Evolutionary conservation across 2,797 vertebrate genomes (phyloP).

Genomic region (Kryptopterus vitreolus): DNA sequence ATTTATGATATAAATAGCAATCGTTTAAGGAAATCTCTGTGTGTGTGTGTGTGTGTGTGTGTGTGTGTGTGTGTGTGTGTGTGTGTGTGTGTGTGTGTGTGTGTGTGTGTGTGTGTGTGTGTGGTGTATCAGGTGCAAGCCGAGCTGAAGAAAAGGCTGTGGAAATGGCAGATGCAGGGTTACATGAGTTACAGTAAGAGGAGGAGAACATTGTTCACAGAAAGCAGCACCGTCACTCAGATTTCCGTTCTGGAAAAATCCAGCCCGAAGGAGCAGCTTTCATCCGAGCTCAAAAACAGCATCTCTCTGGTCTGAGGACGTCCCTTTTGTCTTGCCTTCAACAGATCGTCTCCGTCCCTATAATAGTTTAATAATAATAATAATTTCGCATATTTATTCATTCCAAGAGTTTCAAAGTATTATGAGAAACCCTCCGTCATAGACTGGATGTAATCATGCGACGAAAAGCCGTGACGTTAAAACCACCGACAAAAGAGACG

Average conservation of each 20-base stretch:
- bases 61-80: constrained; percentile 19
- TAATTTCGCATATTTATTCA: neutral
- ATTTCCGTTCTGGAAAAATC: constrained; percentile 72
- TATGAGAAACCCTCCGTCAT: neutral
- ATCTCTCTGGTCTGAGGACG: constrained; percentile 73
- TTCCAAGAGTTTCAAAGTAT: neutral
- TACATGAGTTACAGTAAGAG: constrained; percentile 71
- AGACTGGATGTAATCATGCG: constrained; percentile 15
- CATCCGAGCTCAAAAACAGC: constrained; percentile 59
- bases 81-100: neutral
- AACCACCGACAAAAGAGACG: too few species aligned
- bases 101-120: constrained; percentile 16
- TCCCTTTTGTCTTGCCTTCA: neutral
- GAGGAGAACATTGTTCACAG: constrained; percentile 55
- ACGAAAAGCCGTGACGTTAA: too few species aligned
- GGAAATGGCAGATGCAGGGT: constrained; percentile 77
- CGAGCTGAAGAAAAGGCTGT: constrained; percentile 80
- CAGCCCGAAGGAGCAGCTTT: constrained; percentile 61
- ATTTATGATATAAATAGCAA: neutral
- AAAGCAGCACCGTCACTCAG: constrained; percentile 75
- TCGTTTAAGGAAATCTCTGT: neutral
- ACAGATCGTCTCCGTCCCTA: neutral
- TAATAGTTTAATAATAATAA: constrained; percentile 2
- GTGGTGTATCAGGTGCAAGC: constrained; percentile 76
- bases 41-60: constrained; percentile 1